A percentile compares a stretch with the other conserved stretches of the same genome.
phyloP scores from a whole-genome alignment of 2,797 vertebrate species.

The Echeneis naucrates region DNA sequence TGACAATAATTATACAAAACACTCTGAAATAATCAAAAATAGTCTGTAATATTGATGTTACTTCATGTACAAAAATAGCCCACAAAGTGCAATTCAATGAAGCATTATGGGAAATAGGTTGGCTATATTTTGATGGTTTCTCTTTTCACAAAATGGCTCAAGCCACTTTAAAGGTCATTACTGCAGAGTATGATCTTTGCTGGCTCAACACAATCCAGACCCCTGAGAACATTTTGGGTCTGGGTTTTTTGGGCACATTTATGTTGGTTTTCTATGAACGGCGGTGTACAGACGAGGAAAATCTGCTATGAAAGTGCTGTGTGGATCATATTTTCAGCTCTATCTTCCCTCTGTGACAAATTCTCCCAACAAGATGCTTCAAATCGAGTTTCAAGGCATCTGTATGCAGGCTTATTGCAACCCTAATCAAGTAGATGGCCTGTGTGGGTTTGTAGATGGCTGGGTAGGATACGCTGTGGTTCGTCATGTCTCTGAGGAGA shows the following conservation, averaged over 20 bases:
- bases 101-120: background rate
- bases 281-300: background rate
- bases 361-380: conserved; percentile 10
- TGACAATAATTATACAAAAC: too few relatives aligned
- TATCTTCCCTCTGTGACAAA: conserved; percentile 25
- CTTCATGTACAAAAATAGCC: background rate
- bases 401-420: conserved; percentile 23
- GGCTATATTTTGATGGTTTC: background rate
- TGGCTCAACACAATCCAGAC: conserved; percentile 46
- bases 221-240: conserved; percentile 39
- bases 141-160: conserved; percentile 28
- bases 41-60: background rate
- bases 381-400: conserved; percentile 35
- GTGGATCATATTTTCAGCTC: conserved; percentile 4
- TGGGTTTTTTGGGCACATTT: conserved; percentile 35
- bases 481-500: conserved; percentile 54
- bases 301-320: conserved; percentile 30
- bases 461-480: conserved; percentile 37
- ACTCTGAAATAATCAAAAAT: too few relatives aligned
- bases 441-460: conserved; percentile 52
- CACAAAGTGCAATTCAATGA: background rate
- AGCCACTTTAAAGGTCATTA: conserved; percentile 41
- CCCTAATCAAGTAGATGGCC: conserved; percentile 1
- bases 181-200: conserved; percentile 32
- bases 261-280: conserved; percentile 40